Conservation (phyloP, 2,113 vertebrate genomes). For the Xiphophorus hellerii region DNA sequence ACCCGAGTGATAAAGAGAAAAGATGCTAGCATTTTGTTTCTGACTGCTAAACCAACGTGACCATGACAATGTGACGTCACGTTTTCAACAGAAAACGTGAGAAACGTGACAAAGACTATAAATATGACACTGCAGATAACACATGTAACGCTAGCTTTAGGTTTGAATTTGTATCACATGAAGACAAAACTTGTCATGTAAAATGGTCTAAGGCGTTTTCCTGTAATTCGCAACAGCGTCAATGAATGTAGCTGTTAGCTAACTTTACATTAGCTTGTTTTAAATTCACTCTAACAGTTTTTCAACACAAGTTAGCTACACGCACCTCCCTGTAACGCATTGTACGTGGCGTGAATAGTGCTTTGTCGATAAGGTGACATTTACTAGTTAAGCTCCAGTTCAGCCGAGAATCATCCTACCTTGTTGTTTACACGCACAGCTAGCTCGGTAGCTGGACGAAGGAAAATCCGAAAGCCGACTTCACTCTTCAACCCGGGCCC, state of each 20-base stretch:
- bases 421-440: slow-evolving; percentile 66
- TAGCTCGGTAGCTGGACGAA: slow-evolving; percentile 50
- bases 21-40: background rate
- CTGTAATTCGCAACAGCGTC: background rate
- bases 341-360: fast-evolving
- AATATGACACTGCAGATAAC: background rate
- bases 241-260: background rate
- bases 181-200: background rate
- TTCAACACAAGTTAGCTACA: background rate
- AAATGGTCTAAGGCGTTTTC: too few species aligned
- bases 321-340: too few species aligned
- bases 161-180: background rate
- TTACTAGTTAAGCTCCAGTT: background rate
- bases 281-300: background rate
- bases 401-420: slow-evolving; percentile 34
- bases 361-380: background rate
- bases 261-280: slow-evolving; percentile 1
- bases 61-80: background rate
- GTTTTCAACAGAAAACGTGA: background rate
- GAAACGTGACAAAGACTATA: background rate
- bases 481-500: slow-evolving; percentile 68
- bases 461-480: slow-evolving; percentile 50
- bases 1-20: background rate
- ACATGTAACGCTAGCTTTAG: background rate
- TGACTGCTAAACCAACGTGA: background rate